These are phyloP conservation scores for Tipula vernalis DNA, from an alignment of 2,888 invertebrate genomes.

Conservation along the genomic window DNA sequence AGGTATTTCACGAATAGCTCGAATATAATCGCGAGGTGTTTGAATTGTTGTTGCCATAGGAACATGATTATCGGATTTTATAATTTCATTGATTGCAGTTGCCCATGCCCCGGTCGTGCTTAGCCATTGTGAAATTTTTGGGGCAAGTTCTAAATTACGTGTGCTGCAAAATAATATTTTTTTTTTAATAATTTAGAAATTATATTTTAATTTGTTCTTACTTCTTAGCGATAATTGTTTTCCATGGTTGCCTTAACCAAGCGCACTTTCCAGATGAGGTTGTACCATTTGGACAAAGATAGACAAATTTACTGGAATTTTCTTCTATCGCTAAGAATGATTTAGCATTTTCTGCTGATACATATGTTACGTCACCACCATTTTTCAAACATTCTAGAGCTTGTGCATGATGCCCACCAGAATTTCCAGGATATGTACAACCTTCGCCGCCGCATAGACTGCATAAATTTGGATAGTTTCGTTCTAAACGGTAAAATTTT, in stretches of 20 bases:
- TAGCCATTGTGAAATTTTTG: slow-evolving; percentile 22
- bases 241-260: slow-evolving; percentile 51
- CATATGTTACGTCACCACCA: slow-evolving; percentile 44
- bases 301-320: slow-evolving; percentile 17
- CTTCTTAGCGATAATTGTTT: slow-evolving; percentile 35
- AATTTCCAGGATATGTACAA: background rate
- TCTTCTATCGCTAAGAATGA: slow-evolving; percentile 28
- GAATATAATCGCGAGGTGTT: slow-evolving; percentile 15
- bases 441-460: slow-evolving; percentile 32
- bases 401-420: slow-evolving; percentile 34
- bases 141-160: slow-evolving; percentile 17
- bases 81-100: slow-evolving; percentile 21
- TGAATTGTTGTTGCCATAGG: slow-evolving; percentile 13
- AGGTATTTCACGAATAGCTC: slow-evolving; percentile 20
- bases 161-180: slow-evolving; percentile 16
- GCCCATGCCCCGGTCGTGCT: slow-evolving; percentile 15
- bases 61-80: slow-evolving; percentile 15
- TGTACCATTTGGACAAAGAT: slow-evolving; percentile 28
- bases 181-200: background rate
- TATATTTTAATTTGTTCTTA: slow-evolving; percentile 11
- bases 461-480: slow-evolving; percentile 42
- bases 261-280: slow-evolving; percentile 38
- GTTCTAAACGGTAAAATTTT: slow-evolving; percentile 33
- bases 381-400: slow-evolving; percentile 41
- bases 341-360: slow-evolving; percentile 32